Conservation (phyloP, 2,113 vertebrate genomes). For the Lagopus leucura region DNA sequence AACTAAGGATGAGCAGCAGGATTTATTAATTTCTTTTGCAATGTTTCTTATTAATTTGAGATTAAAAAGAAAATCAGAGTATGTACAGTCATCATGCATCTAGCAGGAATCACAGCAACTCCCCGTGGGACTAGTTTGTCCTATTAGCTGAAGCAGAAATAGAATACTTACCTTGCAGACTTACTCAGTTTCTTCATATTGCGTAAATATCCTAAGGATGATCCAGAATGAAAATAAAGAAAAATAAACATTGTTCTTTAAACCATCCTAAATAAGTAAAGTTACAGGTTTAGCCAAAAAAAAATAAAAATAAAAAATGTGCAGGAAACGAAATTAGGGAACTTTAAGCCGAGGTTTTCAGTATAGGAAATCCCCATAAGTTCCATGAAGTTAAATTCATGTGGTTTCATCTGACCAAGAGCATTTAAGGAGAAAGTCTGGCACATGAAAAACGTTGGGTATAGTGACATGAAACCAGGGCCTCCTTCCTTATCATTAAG, state of each 20-base stretch:
- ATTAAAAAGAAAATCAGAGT: background rate
- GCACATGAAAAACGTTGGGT: background rate
- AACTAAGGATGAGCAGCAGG: background rate
- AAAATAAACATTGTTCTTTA: background rate
- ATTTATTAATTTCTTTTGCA: background rate
- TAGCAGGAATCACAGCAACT: background rate
- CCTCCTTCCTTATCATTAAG: background rate
- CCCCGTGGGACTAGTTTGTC: background rate
- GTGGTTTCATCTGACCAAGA: background rate
- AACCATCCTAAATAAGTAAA: background rate
- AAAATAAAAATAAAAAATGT: background rate
- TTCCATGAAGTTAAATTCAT: background rate
- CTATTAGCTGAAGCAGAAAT: background rate
- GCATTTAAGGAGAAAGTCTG: background rate
- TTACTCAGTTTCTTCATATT: background rate
- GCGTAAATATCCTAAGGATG: slow-evolving; percentile 40
- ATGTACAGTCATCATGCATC: background rate
- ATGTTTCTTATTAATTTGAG: background rate
- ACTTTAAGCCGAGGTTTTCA: background rate
- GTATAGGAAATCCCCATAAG: background rate
- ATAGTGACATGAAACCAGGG: background rate
- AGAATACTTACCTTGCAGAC: slow-evolving; percentile 56
- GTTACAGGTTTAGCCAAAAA: background rate
- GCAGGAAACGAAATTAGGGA: background rate
- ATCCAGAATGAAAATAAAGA: background rate